Base-by-base conservation (phyloP, 2,113 vertebrate genomes). In the Setophaga petechia region DNA sequence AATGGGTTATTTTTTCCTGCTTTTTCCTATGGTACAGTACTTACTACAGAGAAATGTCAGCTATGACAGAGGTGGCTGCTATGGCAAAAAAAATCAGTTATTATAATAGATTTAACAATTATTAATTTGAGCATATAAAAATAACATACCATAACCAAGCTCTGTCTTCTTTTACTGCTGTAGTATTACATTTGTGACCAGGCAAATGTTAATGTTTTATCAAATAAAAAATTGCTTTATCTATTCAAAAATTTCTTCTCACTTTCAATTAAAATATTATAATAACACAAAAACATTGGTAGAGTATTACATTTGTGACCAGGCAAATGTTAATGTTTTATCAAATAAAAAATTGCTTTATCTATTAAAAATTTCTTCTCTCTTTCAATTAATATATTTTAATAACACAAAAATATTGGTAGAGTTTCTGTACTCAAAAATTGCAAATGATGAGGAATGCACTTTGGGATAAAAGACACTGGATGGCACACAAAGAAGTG, bases 261-360 rank as follows among this genome's bases (percentile, higher is more conserved):
- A 14, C 5, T 69, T 59, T 39, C 19, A 77, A 63, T 44, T 68
- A 76, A 87, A 69, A 75, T 33, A 61, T 62, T 54, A 35, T 24
- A 80, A 37, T 30, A 71, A 31, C 47, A 33, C 30, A n/a, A 68
- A 91, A 84, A 44, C 24, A 11, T 24, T 46, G 37, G 12, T n/a
- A n/a, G n/a, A n/a, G n/a, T n/a, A n/a, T n/a, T n/a, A n/a, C 5
- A 47, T 69, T 68, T 84, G 18, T 0, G 0, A 76, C 24, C 24
- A 61, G 61, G 67, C 2, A 83, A 63, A 58, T 58, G 6, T 43
- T 55, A 71, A 8, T 31, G 41, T 30, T 89, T 84, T 77, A 83
- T 41, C 49, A 69, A 77, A 81, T 62, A 18, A 84, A 90, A 91
- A 51, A 24, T 31, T 5, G 30, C 5, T 72, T 67, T 43, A 75